A percentile compares a stretch with the other conserved stretches of the same genome.
Evolutionary conservation across 2,113 vertebrate genomes (phyloP).

Genomic region (Prietella phreatophila): DNA sequence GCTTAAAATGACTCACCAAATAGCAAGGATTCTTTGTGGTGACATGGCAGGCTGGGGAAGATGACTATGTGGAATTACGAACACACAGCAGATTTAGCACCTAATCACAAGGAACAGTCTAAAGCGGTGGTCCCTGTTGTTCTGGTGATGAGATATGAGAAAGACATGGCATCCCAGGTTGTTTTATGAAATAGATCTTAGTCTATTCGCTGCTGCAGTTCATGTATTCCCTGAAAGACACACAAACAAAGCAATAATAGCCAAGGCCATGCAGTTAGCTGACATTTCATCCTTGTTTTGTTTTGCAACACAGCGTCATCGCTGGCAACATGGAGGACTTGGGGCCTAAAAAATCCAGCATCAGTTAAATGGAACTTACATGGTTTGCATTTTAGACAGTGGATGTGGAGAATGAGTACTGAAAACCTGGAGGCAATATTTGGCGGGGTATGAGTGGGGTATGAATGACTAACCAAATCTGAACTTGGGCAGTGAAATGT

Average conservation of each 20-base stretch:
- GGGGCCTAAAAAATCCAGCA: not conserved
- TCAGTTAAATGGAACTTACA: not conserved
- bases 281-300: not conserved
- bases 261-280: not conserved
- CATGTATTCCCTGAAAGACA: not conserved
- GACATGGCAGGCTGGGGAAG: not conserved
- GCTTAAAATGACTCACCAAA: not conserved
- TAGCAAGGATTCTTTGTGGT: not conserved
- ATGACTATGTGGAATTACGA: not conserved
- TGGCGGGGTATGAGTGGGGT: not conserved
- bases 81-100: not conserved
- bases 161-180: not conserved
- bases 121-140: not conserved
- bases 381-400: not conserved
- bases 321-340: not conserved
- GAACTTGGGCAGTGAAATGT: not conserved
- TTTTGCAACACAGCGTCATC: not conserved
- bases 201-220: not conserved
- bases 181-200: not conserved
- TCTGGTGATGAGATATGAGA: not conserved
- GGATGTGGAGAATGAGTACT: not conserved
- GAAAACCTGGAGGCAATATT: not conserved
- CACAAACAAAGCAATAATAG: not conserved
- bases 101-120: not conserved
- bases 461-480: not conserved